phyloP scores from a whole-genome alignment of 2,888 invertebrate species.

The Chrysina gloriosa region DNA sequence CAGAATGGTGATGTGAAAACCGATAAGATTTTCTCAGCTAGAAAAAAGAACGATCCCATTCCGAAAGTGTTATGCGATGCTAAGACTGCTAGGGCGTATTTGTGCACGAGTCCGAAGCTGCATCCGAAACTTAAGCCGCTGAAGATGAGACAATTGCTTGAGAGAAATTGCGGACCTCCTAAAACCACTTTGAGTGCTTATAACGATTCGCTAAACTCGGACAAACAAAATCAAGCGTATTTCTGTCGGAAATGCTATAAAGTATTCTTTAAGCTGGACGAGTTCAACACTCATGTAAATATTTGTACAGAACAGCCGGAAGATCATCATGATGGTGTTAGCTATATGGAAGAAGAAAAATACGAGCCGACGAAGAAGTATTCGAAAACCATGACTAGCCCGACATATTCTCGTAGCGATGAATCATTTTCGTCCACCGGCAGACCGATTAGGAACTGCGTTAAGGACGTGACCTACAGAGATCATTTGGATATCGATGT shows the following conservation, averaged over 20 bases:
- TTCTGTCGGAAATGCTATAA: constrained; percentile 64
- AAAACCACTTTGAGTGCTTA: constrained; percentile 34
- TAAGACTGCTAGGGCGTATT: constrained; percentile 31
- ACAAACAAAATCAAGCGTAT: constrained; percentile 61
- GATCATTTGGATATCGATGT: constrained; percentile 52
- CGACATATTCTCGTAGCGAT: constrained; percentile 32
- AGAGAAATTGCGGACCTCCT: constrained; percentile 39
- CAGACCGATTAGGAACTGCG: constrained; percentile 60
- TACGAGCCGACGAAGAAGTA: constrained; percentile 38
- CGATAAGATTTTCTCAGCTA: constrained; percentile 57
- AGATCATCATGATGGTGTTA: constrained; percentile 47
- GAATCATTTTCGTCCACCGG: constrained; percentile 50
- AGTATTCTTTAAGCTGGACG: constrained; percentile 63
- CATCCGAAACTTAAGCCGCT: constrained; percentile 49
- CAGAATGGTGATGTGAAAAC: constrained; percentile 56
- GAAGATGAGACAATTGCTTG: constrained; percentile 54
- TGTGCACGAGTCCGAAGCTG: constrained; percentile 2
- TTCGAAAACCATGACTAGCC: constrained; percentile 17
- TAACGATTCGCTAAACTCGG: constrained; percentile 40
- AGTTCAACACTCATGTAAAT: constrained; percentile 61
- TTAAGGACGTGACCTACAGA: constrained; percentile 60
- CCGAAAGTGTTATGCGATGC: constrained; percentile 48
- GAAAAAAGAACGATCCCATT: constrained; percentile 47
- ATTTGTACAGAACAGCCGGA: constrained; percentile 56
- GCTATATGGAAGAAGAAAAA: constrained; percentile 30